Base-by-base conservation (phyloP, 2,888 invertebrate genomes). In the Achlya flavicornis region DNA sequence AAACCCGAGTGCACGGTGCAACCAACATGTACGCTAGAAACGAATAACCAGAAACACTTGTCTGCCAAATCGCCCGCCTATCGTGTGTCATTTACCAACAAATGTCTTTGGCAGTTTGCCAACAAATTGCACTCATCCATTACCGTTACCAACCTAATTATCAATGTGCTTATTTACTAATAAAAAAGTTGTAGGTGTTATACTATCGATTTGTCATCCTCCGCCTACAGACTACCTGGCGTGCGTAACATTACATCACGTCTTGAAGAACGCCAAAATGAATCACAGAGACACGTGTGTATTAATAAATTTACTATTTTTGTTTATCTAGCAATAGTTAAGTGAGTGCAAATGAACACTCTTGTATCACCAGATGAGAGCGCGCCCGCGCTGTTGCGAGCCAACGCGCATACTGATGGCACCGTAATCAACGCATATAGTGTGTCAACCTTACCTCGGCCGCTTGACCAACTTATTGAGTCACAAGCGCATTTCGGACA, bases 401-500 rank as follows among this genome's bases (percentile, higher is more conserved):
- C 71, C 69, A 65, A 67, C 66, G 66, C 66, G 87, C 85, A 88
- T 89, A 87, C 83, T 83, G 76, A 88, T 86, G 76, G 71, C 77
- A 67, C 66, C 70, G 74, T 83, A 82, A 80, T 80, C 78, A 75
- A 76, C 71, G 74, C 78, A 73, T 79, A 73, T 76, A 79, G 74
- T 75, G 75, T 76, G 69, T 68, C 73, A 79, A 73, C 76, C 80
- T 83, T 80, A 77, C 83, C 78, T 83, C 83, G 83, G 76, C 80
- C 84, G 83, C 84, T 81, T 90, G 89, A 87, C 90, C 90, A 87
- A 91, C 87, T 86, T 87, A 81, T 82, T 81, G 84, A 84, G 83
- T 82, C 84, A 85, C 81, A 77, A 79, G 72, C 77, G 74, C 79
- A 80, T 81, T 86, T 82, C 74, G 79, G 72, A 74, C 79, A 76